These are phyloP conservation scores for Stichopus chloronotus DNA, from an alignment of 35 echinoderm and acorn worm genomes.

Conservation along the genomic window DNA sequence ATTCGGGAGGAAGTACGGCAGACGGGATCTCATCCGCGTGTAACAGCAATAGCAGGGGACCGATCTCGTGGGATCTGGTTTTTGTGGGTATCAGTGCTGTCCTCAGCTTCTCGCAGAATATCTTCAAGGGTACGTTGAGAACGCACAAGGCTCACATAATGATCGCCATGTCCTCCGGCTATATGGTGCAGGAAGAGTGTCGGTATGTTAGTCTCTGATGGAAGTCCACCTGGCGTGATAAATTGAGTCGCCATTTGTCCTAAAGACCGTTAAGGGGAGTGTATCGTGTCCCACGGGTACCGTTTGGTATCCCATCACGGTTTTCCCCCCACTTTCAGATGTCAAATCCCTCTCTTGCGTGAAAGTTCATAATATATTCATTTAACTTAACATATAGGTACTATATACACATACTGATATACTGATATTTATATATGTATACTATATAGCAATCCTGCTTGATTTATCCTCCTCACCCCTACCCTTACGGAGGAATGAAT, in stretches of 20 bases:
- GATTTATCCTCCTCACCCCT: no score
- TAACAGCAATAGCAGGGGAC: background rate
- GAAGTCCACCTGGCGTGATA: background rate
- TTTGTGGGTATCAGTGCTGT: background rate
- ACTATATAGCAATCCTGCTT: no score
- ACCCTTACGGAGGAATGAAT: no score
- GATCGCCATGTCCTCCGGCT: background rate
- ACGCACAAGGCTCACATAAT: background rate
- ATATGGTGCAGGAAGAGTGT: slow-evolving; percentile 3
- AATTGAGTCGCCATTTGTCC: background rate
- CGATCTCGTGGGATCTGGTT: slow-evolving; percentile 12
- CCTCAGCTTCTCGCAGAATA: slow-evolving; percentile 11
- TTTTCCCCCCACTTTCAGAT: no score
- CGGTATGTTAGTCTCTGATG: background rate
- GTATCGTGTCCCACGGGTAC: no score
- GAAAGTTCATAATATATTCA: no score
- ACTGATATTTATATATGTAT: no score
- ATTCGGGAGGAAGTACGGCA: background rate
- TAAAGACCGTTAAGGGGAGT: no score
- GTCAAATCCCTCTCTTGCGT: no score
- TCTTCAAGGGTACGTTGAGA: background rate
- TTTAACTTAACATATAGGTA: no score
- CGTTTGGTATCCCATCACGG: no score
- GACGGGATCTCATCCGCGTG: background rate
- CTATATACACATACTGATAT: no score